Conservation (phyloP, 2,888 invertebrate species). For the Lasioglossum leucozonium region DNA sequence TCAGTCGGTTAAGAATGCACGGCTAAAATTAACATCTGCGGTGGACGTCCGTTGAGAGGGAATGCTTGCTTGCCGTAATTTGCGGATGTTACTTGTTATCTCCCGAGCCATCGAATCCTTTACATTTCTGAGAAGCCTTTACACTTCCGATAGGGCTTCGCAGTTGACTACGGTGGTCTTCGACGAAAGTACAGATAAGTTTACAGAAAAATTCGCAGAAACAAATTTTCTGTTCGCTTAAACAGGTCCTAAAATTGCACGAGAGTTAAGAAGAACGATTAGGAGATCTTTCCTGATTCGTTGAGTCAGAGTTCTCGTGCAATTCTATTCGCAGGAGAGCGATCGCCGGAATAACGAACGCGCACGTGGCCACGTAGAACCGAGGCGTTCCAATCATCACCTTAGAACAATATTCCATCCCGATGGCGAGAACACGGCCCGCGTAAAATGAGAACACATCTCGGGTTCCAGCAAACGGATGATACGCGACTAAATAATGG, state of each 20-base stretch:
- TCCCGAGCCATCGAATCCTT: not conserved
- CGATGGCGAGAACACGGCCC: not conserved
- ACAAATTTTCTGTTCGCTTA: not conserved
- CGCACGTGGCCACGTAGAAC: not conserved
- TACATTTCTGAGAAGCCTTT: not conserved
- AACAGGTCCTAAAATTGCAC: not conserved
- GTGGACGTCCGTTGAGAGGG: not conserved
- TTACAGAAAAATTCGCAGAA: not conserved
- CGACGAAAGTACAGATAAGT: not conserved
- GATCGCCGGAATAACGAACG: not conserved
- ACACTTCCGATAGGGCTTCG: not conserved
- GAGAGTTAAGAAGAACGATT: not conserved
- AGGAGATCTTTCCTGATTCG: not conserved
- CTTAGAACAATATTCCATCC: not conserved
- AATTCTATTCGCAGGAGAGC: not conserved
- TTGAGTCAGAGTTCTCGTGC: not conserved
- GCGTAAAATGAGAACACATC: conserved; percentile 13
- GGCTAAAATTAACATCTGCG: not conserved
- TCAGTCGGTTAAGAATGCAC: not conserved
- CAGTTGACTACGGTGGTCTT: not conserved
- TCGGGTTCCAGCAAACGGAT: not conserved
- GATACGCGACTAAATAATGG: conserved; percentile 31
- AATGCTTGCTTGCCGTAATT: not conserved
- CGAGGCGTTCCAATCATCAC: conserved; percentile 20
- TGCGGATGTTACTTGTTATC: not conserved